Evolutionary conservation across 2,113 vertebrate species (phyloP), one percentile per base, ranked within the genome.

Genomic region (Petrocephalus zakoni): DNA sequence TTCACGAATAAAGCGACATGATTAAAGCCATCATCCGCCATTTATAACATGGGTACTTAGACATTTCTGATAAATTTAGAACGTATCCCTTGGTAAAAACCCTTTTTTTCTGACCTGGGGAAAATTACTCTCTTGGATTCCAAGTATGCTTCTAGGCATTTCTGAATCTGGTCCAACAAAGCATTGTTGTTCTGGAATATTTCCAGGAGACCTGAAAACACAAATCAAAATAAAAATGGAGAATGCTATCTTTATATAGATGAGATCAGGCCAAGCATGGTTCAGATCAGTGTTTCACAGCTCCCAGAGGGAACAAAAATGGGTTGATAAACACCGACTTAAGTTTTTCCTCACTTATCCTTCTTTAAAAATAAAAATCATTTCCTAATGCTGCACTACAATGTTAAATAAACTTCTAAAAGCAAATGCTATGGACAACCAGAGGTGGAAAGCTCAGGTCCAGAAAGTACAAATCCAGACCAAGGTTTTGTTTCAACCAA

Each of bases 41-140:
- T 82, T 68, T 42, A 2, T 29, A 25, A 87, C 10, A 37, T 75
- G 47, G 13, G 25, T 37, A 85, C 47, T 87, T 2, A 2, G n/a
- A 85, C 13, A 83, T 19, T 61, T 22, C 4, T n/a, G 55, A 37
- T 4, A 7, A 25, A n/a, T 15, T 34, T 34, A 19, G 68, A 37
- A 75, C 68, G 37, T 22, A 11, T 37, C 25, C 68, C 10, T 37
- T 7, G 55, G 3, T 64, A 64, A n/a, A 25, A 2, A 1, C 15
- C 29, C 15, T 78, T 78, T 68, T 68, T n/a, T 51, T 92, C 93
- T 92, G 90, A 96, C 96, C 96, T 95, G 91, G 95, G 96, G 87
- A 97, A 97, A 88, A 97, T 92, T 75, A 96, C 94, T 91, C 96
- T 95, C 90, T 97, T 96, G 5, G 96, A 97, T 92, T 98, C 96